Conservation (phyloP, 2,113 vertebrate species). For the Phylloscopus trochilus region DNA sequence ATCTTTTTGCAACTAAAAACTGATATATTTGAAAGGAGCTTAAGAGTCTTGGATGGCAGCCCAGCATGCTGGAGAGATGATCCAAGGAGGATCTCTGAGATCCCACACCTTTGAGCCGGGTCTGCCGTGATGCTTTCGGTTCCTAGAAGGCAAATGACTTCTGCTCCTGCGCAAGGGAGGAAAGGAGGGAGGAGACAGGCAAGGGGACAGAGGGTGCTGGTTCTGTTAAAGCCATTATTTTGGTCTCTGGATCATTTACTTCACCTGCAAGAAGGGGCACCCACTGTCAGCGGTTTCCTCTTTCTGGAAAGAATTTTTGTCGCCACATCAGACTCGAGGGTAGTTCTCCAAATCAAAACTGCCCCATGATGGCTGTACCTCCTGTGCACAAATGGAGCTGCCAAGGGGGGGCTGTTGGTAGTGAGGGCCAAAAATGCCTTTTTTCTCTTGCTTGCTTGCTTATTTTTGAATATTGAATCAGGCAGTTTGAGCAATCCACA, state of each 20-base stretch:
- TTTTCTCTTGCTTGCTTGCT: not conserved
- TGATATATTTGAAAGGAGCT: not conserved
- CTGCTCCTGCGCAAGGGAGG: not conserved
- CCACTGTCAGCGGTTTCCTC: not conserved
- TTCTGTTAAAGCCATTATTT: not conserved
- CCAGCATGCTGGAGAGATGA: conserved; percentile 4
- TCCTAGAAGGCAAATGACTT: conserved; percentile 63
- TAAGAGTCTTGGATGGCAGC: not conserved
- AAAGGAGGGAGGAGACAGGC: not conserved
- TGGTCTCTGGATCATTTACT: not conserved
- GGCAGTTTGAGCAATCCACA: not conserved
- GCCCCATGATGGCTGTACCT: not conserved
- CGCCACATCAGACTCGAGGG: accelerated
- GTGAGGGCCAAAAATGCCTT: not conserved
- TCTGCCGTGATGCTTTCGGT: not conserved
- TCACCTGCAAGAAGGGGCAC: not conserved
- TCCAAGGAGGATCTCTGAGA: conserved; percentile 23
- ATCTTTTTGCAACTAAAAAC: not conserved
- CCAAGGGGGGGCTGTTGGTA: not conserved
- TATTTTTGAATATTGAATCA: not conserved
- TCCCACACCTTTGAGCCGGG: not conserved
- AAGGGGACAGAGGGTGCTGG: not conserved
- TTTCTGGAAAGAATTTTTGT: not conserved
- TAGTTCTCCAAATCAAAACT: not conserved
- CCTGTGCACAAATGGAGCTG: not conserved